Conservation (phyloP, 2,888 invertebrate species). For the Drosophila rellima region DNA sequence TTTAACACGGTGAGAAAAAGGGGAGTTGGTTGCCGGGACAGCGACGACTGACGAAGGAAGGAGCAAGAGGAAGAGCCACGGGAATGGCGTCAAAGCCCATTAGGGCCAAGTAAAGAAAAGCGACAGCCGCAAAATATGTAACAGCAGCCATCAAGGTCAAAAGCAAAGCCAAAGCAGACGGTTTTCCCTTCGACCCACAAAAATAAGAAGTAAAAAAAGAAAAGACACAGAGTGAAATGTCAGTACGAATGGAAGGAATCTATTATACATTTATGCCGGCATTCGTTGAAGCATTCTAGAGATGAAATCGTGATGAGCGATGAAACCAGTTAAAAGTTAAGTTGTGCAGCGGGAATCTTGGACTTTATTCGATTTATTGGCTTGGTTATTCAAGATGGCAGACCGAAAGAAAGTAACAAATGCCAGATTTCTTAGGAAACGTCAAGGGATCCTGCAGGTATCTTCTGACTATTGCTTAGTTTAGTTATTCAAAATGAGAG, state of each 20-base stretch:
- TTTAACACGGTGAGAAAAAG: slow-evolving; percentile 21
- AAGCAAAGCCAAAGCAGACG: slow-evolving; percentile 27
- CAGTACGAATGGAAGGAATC: not conserved
- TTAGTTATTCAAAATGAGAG: too few relatives aligned
- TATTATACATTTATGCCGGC: not conserved
- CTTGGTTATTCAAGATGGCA: too few relatives aligned
- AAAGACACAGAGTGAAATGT: slow-evolving; percentile 1
- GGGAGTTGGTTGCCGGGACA: not conserved
- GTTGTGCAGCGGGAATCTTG: not conserved
- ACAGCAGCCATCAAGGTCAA: slow-evolving; percentile 46
- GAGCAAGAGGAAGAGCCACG: slow-evolving; percentile 1
- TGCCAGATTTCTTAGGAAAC: too few relatives aligned
- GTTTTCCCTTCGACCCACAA: not conserved
- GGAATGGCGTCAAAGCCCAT: slow-evolving; percentile 46
- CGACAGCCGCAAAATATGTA: slow-evolving; percentile 53
- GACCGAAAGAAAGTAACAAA: too few relatives aligned
- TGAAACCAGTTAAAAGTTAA: not conserved
- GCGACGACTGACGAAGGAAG: not conserved
- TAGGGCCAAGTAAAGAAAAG: slow-evolving; percentile 47
- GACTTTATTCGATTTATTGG: not conserved
- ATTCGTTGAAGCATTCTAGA: not conserved
- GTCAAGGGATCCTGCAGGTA: too few relatives aligned
- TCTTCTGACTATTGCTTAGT: too few relatives aligned
- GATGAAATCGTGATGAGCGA: not conserved
- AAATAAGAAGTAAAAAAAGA: not conserved